phyloP scores from a whole-genome alignment of 2,113 vertebrate genomes.

The Psophia crepitans region DNA sequence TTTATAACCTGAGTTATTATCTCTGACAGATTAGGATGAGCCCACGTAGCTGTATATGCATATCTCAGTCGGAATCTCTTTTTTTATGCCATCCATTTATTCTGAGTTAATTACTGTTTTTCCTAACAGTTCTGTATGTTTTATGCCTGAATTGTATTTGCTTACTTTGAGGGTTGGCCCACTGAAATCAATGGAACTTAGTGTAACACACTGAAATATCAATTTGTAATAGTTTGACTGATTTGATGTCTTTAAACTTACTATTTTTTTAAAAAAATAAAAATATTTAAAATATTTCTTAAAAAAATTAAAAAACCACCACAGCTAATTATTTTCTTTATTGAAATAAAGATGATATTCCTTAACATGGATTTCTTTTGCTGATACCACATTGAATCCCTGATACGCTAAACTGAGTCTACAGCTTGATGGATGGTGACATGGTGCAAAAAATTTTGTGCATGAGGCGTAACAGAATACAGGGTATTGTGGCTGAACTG shows the following conservation, averaged over 20 bases:
- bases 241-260: not conserved
- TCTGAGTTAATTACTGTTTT: not conserved
- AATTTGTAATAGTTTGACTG: not conserved
- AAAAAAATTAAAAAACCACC: not conserved
- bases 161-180: not conserved
- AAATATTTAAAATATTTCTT: not conserved
- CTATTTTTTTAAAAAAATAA: not conserved
- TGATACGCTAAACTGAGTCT: not conserved
- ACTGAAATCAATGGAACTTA: not conserved
- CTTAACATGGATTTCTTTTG: not conserved
- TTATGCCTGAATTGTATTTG: not conserved
- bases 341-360: not conserved
- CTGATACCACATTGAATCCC: not conserved
- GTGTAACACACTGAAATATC: not conserved
- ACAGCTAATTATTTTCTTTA: not conserved
- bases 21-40: not conserved
- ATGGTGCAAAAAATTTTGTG: not conserved
- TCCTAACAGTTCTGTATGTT: not conserved
- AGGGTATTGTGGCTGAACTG: not conserved
- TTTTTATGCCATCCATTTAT: not conserved
- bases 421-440: not conserved
- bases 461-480: not conserved
- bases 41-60: not conserved
- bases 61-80: not conserved
- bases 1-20: not conserved